Base-by-base conservation (phyloP, 2,888 invertebrate genomes). In the Lochmaea crataegi region DNA sequence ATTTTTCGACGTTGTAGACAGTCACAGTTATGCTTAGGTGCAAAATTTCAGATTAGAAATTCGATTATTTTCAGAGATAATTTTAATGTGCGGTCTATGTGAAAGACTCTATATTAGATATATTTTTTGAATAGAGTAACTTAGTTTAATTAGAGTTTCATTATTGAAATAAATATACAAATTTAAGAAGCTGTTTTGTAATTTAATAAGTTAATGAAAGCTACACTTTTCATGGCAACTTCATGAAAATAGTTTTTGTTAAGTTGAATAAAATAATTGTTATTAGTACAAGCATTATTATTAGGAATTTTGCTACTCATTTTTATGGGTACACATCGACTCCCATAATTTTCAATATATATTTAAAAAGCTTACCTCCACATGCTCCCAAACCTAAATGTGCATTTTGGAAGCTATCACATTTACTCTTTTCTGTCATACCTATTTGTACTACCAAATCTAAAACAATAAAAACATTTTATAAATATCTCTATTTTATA, bases 61-160 rank as follows among this genome's bases (percentile, higher is more conserved):
- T 48, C 48, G 14, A n/a, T 48, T 48, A 48, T n/a, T 48, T 48
- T 48, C 48, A 48, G 48, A 48, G 48, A n/a, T 48, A 48, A 5
- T n/a, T n/a, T n/a, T n/a, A n/a, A n/a, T n/a, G 48, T 48, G 48
- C 12, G 48, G n/a, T 48, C 48, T 48, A 48, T 48, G 48, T 48
- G 48, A 48, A n/a, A 12, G 42, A 42, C 42, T 42, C 10, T 42
- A 11, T n/a, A n/a, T n/a, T n/a, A n/a, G n/a, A n/a, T n/a, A n/a
- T n/a, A n/a, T n/a, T n/a, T n/a, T n/a, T n/a, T n/a, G n/a, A n/a
- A n/a, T n/a, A n/a, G n/a, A n/a, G n/a, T n/a, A n/a, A 45, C 42
- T 45, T 45, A 45, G 42, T 45, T 45, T 32, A 32, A 6, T 32
- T 32, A 32, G 32, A 32, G 5, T 32, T 32, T 32, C 32, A 32